A percentile compares a stretch with the other conserved stretches of the same genome.
Evolutionary conservation across 2,888 invertebrate genomes (phyloP).

Genomic region (Platycheirus rosarum): DNA sequence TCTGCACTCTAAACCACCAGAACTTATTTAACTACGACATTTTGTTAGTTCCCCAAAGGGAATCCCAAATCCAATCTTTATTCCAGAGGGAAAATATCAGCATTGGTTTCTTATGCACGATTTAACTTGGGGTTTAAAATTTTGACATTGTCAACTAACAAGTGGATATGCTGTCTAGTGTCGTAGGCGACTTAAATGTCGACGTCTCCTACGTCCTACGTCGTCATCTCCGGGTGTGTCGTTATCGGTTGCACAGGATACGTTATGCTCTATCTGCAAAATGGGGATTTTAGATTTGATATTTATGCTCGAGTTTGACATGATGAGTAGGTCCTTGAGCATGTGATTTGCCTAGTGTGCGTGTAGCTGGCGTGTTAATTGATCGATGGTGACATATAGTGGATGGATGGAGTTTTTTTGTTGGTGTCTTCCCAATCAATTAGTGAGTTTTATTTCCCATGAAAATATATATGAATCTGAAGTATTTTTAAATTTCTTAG

Average conservation of each 20-base stretch:
- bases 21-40: conserved; percentile 53
- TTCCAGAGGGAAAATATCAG: conserved; percentile 2
- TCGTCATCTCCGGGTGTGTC: not conserved
- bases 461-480: too few species aligned
- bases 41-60: conserved; percentile 39
- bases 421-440: too few species aligned
- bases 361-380: conserved; percentile 31
- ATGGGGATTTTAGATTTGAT: conserved; percentile 26
- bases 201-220: not conserved
- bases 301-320: conserved; percentile 3
- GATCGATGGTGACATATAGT: not conserved
- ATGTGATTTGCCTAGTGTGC: conserved; percentile 17
- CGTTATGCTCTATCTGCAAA: conserved; percentile 36
- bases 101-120: conserved; percentile 38
- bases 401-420: too few species aligned
- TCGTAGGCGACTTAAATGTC: conserved; percentile 11
- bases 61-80: conserved; percentile 27
- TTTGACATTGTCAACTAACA: conserved; percentile 64
- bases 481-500: too few species aligned
- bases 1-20: conserved; percentile 41
- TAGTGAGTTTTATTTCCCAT: too few species aligned
- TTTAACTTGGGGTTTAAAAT: conserved; percentile 54
- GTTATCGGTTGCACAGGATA: not conserved
- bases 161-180: conserved; percentile 40
- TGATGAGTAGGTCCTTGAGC: conserved; percentile 1